Percentiles rank a stretch among this genome's conserved stretches.
phyloP scores from a whole-genome alignment of 2,888 invertebrate species.

The Steinernema scapterisci region DNA sequence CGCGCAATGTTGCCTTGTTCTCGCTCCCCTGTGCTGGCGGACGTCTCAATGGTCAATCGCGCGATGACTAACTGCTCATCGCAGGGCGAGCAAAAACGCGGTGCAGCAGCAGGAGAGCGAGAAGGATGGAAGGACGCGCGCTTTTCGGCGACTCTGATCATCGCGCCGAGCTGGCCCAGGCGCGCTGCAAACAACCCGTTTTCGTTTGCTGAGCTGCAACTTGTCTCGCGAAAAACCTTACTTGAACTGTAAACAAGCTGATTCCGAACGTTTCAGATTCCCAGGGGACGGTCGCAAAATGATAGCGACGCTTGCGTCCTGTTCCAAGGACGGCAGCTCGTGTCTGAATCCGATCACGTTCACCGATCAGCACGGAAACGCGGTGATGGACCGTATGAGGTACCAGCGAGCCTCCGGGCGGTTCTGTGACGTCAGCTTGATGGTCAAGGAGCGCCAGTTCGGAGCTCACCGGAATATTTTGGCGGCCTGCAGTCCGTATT shows the following conservation, averaged over 20 bases:
- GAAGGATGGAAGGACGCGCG: constrained; percentile 30
- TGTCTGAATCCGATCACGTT: constrained; percentile 68
- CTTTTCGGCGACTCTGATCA: constrained; percentile 4
- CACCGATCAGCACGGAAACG: constrained; percentile 69
- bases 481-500: constrained; percentile 75
- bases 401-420: constrained; percentile 73
- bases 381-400: constrained; percentile 69
- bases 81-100: neutral
- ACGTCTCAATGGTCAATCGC: constrained; percentile 3
- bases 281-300: constrained; percentile 9
- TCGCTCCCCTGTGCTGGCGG: too few species aligned
- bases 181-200: neutral
- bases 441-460: constrained; percentile 73
- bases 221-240: neutral
- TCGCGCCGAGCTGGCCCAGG: neutral
- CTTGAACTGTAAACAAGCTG: neutral
- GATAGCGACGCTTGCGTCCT: constrained; percentile 49
- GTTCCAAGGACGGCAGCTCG: constrained; percentile 66
- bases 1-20: too few species aligned
- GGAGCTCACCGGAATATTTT: constrained; percentile 75
- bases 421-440: constrained; percentile 66
- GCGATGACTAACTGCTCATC: neutral
- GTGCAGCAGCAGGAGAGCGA: neutral
- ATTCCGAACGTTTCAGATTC: neutral
- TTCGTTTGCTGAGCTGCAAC: neutral